Base-by-base conservation (phyloP, 2,888 invertebrate genomes). In the Gibbula magus region DNA sequence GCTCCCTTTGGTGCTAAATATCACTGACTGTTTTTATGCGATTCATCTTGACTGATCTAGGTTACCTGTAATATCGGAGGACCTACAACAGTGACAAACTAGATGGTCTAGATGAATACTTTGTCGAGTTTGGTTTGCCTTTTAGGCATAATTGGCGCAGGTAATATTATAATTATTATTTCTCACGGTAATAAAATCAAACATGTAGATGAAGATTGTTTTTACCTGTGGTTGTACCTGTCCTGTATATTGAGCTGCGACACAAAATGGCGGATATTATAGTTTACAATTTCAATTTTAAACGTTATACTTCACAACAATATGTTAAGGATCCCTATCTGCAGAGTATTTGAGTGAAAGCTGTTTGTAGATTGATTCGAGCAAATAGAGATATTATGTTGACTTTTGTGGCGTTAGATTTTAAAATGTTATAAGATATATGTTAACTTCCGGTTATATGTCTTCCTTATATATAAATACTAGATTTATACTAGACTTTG, bases 121-220 rank as follows among this genome's bases (percentile, higher is more conserved):
- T 16, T 70, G 20, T 35, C 39, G 8, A 35, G 32, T 20, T 4
- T 39, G 32, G 29, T 16, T 18, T 70, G 39, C 70, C 70, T 70
- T 39, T n/a, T 70, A 39, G 70, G 70, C 70, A 32, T 70, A 35
- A 32, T 70, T 70, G 35, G 70, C 20, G 56, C 56, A 56, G 56
- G 56, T 56, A 56, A 56, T 2, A 13, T 56, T 7, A 20, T 56
- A 10, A n/a, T 20, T 56, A 5, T 56, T 7, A 10, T 5, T 56
- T 45, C 5, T 13, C 4, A 35, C 35, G 35, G 35, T 35, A 5
- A 5, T 35, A 35, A 7, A 35, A 5, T 35, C 3, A 35, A 35
- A 35, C 4, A 7, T 35, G 3, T 35, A 5, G 7, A 35, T 13
- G 45, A 45, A 10, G 13, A 45, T 45, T 45, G 13, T 45, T 7